A percentile compares a stretch with the other conserved stretches of the same genome.
phyloP scores from a whole-genome alignment of 2,797 vertebrate species.

The Gymnothorax javanicus region DNA sequence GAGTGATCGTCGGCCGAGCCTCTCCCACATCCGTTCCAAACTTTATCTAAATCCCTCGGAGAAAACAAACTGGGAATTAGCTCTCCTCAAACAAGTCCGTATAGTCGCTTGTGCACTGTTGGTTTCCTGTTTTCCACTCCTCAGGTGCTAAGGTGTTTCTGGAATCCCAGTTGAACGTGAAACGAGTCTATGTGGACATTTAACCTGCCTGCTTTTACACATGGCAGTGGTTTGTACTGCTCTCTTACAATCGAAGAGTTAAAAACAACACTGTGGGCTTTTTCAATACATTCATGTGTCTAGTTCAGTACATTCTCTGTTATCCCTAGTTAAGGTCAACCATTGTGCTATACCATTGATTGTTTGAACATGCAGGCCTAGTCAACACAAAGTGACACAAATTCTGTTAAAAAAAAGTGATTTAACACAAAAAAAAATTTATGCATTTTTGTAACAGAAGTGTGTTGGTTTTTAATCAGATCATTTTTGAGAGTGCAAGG shows the following conservation, averaged over 20 bases:
- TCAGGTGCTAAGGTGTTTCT: slow-evolving; percentile 25
- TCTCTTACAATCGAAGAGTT: too few relatives aligned
- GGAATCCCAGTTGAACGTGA: slow-evolving; percentile 33
- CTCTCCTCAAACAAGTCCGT: neutral
- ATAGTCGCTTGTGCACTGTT: neutral
- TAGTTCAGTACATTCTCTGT: too few relatives aligned
- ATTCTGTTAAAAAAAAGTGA: too few relatives aligned
- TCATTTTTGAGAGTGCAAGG: neutral
- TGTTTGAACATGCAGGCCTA: too few relatives aligned
- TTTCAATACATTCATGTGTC: too few relatives aligned
- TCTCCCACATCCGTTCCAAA: neutral
- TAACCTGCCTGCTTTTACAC: slow-evolving; percentile 33
- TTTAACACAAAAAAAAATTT: too few relatives aligned
- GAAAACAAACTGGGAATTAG: slow-evolving; percentile 15
- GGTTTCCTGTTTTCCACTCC: neutral
- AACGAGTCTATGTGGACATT: slow-evolving; percentile 35
- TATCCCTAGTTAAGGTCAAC: too few relatives aligned
- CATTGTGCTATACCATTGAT: too few relatives aligned
- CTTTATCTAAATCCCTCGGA: neutral
- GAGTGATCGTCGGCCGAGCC: neutral
- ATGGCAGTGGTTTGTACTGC: slow-evolving; percentile 51
- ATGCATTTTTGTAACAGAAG: too few relatives aligned
- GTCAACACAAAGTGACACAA: too few relatives aligned
- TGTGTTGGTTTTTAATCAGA: too few relatives aligned
- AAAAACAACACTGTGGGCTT: too few relatives aligned